Evolutionary conservation across 1,140 invertebrate species (phyloP).

Genomic region (Pentalonia nigronervosa): DNA sequence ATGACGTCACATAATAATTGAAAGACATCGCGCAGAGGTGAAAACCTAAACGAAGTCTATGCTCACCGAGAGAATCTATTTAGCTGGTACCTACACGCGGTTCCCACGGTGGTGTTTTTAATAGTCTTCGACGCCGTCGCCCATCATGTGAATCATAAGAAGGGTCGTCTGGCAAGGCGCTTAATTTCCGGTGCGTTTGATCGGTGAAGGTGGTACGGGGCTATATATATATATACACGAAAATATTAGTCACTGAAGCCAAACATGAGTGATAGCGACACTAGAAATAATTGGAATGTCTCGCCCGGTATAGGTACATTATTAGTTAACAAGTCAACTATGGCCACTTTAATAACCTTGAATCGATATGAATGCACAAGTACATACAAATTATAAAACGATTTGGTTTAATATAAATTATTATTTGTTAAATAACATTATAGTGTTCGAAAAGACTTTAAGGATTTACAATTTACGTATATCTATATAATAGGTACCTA

Average conservation of each 20-base stretch:
- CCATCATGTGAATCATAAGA: not conserved
- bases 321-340: not conserved
- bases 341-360: not conserved
- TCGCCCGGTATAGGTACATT: not conserved
- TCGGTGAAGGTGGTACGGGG: not conserved
- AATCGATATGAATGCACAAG: not conserved
- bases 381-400: not conserved
- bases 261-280: not conserved
- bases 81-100: not conserved
- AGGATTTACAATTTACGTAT: not conserved
- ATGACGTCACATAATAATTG: conserved; percentile 32
- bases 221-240: not conserved
- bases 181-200: conserved; percentile 45
- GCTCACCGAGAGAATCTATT: not conserved
- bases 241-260: conserved; percentile 46
- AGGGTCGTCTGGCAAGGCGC: conserved; percentile 3
- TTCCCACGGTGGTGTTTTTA: conserved; percentile 49
- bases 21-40: not conserved
- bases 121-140: conserved; percentile 9
- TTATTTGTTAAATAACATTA: not conserved
- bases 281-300: conserved; percentile 7
- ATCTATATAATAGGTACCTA: not conserved
- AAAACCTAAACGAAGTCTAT: conserved; percentile 3
- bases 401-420: not conserved
- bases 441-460: not conserved